Evolutionary conservation across 2,797 vertebrate species (phyloP), one percentile per base, ranked within the genome.

Genomic region (Myioborus miniatus): DNA sequence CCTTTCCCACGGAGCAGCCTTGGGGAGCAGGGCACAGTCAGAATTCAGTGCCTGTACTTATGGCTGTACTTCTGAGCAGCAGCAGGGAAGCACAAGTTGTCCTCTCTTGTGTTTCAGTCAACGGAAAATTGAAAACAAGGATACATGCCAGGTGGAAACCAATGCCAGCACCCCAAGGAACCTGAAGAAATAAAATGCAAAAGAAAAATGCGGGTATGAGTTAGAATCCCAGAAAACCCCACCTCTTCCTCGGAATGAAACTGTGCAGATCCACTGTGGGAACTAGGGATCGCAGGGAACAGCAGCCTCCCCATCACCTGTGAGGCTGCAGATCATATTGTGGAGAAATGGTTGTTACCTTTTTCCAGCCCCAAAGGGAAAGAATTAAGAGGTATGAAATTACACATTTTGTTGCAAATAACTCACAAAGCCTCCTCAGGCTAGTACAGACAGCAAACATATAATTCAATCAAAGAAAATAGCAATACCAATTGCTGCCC

Each of bases 371-470:
- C 58, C 53, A 62, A 78, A 85, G 62, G 60, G 79, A 92, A 87
- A 91, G 46, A 92, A 92, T 85, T 71, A 80, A 85, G 56, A 77
- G 11, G 29, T 83, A 60, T 68, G 72, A 96, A 89, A 89, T 70
- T 26, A 81, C 60, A 47, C 15, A 47, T 80, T 89, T 88, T 62
- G 23, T 71, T 85, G 49, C 72, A 95, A 92, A 85, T 69, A 87
- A 71, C n/a, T 89, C 49, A 64, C 23, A 83, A 87, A 93, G 17
- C 24, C 62, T 95, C 91, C 92, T 91, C 71, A 47, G 94, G 85
- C 93, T 81, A 39, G 37, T 34, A 74, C 36, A 80, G 72, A 89
- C 12, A 77, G 37, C 52, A 87, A 80, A 85, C 78, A 49, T 55
- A 69, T 70, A 71, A 87, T 85, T 85, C 87, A 94, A 5, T 27